Conservation (phyloP, 2,888 invertebrate species). For the Ceramica pisi region DNA sequence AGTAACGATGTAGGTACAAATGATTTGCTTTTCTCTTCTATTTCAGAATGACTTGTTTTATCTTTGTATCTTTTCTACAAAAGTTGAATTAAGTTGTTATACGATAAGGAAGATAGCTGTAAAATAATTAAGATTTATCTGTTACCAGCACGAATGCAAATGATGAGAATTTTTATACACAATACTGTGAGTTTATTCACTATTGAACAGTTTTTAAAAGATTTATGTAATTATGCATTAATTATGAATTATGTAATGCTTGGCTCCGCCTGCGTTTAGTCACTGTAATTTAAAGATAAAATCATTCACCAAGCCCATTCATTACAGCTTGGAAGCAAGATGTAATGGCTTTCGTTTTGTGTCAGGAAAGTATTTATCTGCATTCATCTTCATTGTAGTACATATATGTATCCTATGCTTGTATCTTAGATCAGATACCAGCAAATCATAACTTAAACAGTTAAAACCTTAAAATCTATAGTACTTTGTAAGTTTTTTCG, state of each 20-base stretch:
- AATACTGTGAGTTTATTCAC: constrained; percentile 58
- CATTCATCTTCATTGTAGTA: constrained; percentile 31
- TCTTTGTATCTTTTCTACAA: constrained; percentile 21
- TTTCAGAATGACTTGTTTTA: constrained; percentile 8
- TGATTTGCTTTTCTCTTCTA: constrained; percentile 14
- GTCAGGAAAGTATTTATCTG: constrained; percentile 24
- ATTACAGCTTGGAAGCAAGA: constrained; percentile 47
- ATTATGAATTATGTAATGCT: constrained; percentile 58
- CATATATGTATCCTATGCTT: constrained; percentile 4
- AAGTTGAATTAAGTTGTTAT: constrained; percentile 63
- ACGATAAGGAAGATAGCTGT: constrained; percentile 56
- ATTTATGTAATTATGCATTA: constrained; percentile 56
- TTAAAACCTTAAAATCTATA: too few species aligned
- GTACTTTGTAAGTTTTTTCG: neutral
- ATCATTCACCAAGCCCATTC: constrained; percentile 42
- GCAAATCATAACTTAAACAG: neutral
- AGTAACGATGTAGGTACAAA: neutral
- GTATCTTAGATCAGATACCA: neutral
- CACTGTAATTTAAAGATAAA: constrained; percentile 54
- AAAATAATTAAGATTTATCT: constrained; percentile 63
- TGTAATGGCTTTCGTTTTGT: constrained; percentile 37
- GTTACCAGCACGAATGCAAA: constrained; percentile 57
- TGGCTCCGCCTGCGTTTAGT: constrained; percentile 65
- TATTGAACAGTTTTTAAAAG: constrained; percentile 55
- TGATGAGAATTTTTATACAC: constrained; percentile 63